Evolutionary conservation across 2,797 vertebrate species (phyloP).

Genomic region (Myotis planiceps): DNA sequence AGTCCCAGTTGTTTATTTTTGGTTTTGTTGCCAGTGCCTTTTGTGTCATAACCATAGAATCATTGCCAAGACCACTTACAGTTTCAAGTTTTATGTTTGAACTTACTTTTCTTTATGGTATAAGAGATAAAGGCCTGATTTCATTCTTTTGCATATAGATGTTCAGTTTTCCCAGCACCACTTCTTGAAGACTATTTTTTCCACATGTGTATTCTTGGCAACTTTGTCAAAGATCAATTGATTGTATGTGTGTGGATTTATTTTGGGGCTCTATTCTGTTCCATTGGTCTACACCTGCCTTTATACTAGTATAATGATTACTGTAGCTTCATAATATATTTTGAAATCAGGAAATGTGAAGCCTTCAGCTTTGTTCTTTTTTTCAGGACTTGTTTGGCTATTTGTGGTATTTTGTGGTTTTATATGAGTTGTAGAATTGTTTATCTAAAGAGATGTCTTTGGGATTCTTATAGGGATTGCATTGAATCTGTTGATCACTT

Average conservation of each 20-base stretch:
- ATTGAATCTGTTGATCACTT: constrained; percentile 4
- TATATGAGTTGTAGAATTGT: background rate
- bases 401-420: background rate
- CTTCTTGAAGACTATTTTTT: background rate
- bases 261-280: constrained; percentile 8
- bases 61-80: background rate
- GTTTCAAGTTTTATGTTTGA: background rate
- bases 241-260: background rate
- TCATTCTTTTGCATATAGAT: background rate
- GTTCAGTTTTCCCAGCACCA: background rate
- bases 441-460: background rate
- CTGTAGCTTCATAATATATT: background rate
- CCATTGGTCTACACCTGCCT: background rate
- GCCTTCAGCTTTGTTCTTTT: background rate
- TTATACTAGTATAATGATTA: background rate
- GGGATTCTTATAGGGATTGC: background rate
- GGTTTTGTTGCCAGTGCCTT: background rate
- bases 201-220: background rate
- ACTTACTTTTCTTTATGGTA: background rate
- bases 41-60: background rate
- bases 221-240: background rate
- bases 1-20: background rate
- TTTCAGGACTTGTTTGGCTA: background rate
- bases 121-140: background rate
- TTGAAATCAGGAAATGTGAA: constrained; percentile 4